A percentile compares a stretch with the other conserved stretches of the same genome.
These are phyloP conservation scores for Drosophila mimetica DNA, from an alignment of 2,888 invertebrate species.

Conservation along the genomic window DNA sequence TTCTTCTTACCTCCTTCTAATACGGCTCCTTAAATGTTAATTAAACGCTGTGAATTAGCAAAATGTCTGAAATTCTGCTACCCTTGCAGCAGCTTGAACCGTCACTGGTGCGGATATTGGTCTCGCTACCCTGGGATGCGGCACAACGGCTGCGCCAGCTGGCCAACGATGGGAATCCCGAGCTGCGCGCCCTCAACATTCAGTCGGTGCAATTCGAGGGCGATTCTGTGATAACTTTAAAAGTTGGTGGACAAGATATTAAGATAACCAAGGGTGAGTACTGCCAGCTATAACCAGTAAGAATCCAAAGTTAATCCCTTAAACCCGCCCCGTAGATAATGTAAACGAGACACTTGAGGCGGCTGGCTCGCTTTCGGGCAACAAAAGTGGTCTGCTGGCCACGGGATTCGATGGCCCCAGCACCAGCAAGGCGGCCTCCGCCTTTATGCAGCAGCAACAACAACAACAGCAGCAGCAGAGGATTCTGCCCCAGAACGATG, in stretches of 20 bases:
- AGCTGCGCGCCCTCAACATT: slow-evolving; percentile 95
- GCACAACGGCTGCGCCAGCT: slow-evolving; percentile 95
- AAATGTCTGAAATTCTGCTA: slow-evolving; percentile 19
- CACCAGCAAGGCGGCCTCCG: slow-evolving; percentile 73
- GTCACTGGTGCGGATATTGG: slow-evolving; percentile 96
- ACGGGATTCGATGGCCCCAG: slow-evolving; percentile 70
- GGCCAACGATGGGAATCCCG: slow-evolving; percentile 95
- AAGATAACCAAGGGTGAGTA: slow-evolving; percentile 70
- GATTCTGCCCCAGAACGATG: slow-evolving; percentile 62
- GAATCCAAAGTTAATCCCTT: neutral
- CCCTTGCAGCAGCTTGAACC: slow-evolving; percentile 88
- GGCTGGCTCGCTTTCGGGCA: slow-evolving; percentile 75
- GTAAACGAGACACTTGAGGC: slow-evolving; percentile 73
- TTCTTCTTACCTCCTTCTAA: slow-evolving; percentile 10
- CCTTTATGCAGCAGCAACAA: slow-evolving; percentile 62
- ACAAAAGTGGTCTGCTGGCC: slow-evolving; percentile 63
- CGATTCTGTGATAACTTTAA: slow-evolving; percentile 91
- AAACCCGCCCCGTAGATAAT: slow-evolving; percentile 62
- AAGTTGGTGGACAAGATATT: slow-evolving; percentile 90
- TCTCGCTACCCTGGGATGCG: slow-evolving; percentile 98
- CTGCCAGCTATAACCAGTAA: neutral
- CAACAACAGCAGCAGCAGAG: slow-evolving; percentile 63
- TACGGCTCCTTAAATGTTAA: slow-evolving; percentile 30
- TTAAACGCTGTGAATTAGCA: slow-evolving; percentile 29
- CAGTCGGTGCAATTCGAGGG: slow-evolving; percentile 97